Evolutionary conservation across 2,797 vertebrate species (phyloP), one percentile per base, ranked within the genome.

Genomic region (Anguilla pacifica): DNA sequence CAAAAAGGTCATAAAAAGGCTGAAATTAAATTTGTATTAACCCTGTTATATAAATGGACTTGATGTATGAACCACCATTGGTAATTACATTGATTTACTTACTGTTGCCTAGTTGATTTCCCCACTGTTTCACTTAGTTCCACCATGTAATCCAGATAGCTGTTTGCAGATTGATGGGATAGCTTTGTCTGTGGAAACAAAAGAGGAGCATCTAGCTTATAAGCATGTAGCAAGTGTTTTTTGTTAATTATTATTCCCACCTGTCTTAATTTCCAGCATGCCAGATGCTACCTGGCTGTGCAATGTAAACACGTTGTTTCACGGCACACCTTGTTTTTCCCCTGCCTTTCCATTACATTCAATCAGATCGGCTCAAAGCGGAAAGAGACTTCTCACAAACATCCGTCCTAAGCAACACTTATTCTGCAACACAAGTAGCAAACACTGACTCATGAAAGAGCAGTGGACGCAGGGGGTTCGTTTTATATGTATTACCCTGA

Each of bases 401-500:
- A 70, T 35, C 28, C 46, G 35, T 85, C 72, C 83, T 64, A 88
- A 31, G 35, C 51, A 87, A 57, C 25, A 85, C 82, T 87, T 77
- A 39, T 86, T 84, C 43, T 59, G 64, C 64, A n/a, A 28, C 53
- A 77, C 55, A 55, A 86, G 84, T 70, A 64, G 51, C 39, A 67
- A 86, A 84, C 53, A 28, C 19, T 51, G 31, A 7, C 57, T 51
- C 25, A 61, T 53, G 49, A 28, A 72, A 25, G 84, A 2, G 77
- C 64, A 67, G 64, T 43, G 46, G 22, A 86, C 17, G 9, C 67
- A 3, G 61, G 22, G 72, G 87, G 83, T 88, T 92, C 91, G 91
- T 93, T 91, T 93, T 89, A 87, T 85, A 86, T 86, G 39, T 64
- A 51, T 88, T 39, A 84, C 35, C 85, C 86, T 86, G 91, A 93